A percentile compares a stretch with the other conserved stretches of the same genome.
Evolutionary conservation across 2,113 vertebrate genomes (phyloP).

Genomic region (Cryptotis parvus): DNA sequence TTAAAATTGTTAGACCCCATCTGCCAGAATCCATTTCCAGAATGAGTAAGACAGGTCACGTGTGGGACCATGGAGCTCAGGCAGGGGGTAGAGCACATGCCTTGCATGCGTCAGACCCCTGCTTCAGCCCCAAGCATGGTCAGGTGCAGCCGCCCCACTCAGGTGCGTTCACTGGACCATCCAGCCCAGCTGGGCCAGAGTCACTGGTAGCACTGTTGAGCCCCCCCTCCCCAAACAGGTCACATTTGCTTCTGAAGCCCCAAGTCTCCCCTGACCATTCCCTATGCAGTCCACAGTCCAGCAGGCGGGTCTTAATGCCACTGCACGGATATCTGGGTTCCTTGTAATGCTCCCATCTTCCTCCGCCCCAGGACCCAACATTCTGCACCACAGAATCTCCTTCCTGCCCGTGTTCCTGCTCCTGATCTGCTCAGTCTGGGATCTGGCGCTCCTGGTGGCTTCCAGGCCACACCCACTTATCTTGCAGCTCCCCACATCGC

Average conservation of each 20-base stretch:
- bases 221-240: not conserved
- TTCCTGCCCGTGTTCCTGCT: not conserved
- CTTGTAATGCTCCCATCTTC: not conserved
- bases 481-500: not conserved
- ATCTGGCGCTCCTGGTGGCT: not conserved
- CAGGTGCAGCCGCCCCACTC: too few species aligned
- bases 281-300: not conserved
- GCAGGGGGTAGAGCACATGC: too few species aligned
- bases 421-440: rapidly evolving
- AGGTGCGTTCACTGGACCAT: too few species aligned
- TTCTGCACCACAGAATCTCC: rapidly evolving
- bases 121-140: too few species aligned
- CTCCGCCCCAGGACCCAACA: not conserved
- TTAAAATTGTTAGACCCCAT: not conserved
- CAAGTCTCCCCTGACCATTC: not conserved
- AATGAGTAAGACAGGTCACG: too few species aligned
- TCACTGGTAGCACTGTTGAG: too few species aligned
- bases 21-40: not conserved
- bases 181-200: too few species aligned
- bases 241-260: not conserved
- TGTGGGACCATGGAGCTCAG: too few species aligned
- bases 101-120: too few species aligned
- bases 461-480: not conserved
- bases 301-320: not conserved
- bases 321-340: too few species aligned